phyloP scores from a whole-genome alignment of 1,140 invertebrate species.

The Microplitis mediator region DNA sequence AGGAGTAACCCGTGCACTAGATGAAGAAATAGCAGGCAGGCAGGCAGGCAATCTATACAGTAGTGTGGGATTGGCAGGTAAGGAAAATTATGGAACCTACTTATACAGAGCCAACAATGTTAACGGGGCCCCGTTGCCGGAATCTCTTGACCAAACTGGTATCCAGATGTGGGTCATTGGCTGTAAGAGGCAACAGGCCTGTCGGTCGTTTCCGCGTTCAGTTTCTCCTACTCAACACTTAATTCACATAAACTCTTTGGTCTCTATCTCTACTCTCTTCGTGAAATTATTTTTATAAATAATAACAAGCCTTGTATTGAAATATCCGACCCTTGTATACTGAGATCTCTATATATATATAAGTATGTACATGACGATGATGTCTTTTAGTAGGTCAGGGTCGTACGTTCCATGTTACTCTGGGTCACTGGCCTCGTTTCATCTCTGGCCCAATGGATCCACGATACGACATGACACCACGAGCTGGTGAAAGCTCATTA shows the following conservation, averaged over 20 bases:
- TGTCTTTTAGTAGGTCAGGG: conserved; percentile 44
- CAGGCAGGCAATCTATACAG: not conserved
- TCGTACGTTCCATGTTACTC: conserved; percentile 38
- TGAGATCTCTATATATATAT: no score
- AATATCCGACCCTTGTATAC: not conserved
- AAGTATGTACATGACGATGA: not conserved
- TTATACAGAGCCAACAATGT: conserved; percentile 30
- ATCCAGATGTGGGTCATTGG: conserved; percentile 50
- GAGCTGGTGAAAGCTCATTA: conserved; percentile 10
- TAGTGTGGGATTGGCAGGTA: not conserved
- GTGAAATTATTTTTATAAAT: not conserved
- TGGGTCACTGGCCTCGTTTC: conserved; percentile 46
- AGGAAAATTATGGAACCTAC: conserved; percentile 18
- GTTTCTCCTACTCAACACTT: no score
- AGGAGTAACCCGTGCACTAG: conserved; percentile 1
- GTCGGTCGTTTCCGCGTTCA: no score
- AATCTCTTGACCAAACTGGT: conserved; percentile 53
- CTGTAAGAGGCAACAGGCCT: conserved; percentile 19
- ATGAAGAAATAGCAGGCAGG: conserved; percentile 4
- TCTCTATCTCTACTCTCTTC: not conserved
- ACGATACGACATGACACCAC: not conserved
- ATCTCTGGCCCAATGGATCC: conserved; percentile 8
- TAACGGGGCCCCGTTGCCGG: conserved; percentile 44
- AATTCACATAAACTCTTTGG: not conserved
- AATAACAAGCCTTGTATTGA: not conserved